These are phyloP conservation scores for Oligia latruncula DNA, from an alignment of 2,888 invertebrate species.

Conservation along the genomic window DNA sequence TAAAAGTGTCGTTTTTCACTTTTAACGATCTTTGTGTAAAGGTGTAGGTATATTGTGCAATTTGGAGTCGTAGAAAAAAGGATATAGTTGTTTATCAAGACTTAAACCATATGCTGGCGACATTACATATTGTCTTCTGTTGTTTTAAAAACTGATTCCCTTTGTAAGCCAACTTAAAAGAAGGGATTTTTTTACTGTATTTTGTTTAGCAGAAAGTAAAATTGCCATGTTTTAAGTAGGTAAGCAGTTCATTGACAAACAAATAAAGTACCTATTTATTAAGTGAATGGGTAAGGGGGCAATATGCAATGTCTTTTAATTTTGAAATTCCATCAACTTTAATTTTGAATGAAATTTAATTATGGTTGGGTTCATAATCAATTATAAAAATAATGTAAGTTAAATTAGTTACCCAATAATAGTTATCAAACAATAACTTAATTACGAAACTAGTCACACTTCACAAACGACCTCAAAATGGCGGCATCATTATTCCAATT, in stretches of 20 bases:
- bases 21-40: not conserved
- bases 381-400: not conserved
- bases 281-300: no score
- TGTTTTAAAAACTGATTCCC: not conserved
- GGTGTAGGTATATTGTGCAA: not conserved
- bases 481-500: conserved; percentile 67
- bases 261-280: not conserved
- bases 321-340: no score
- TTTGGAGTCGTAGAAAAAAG: no score
- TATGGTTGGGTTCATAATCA: not conserved
- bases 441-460: conserved; percentile 51
- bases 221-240: not conserved
- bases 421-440: conserved; percentile 1
- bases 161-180: not conserved
- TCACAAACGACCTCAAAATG: conserved; percentile 43
- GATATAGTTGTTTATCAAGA: not conserved
- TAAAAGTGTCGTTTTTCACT: conserved; percentile 31
- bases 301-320: no score
- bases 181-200: not conserved
- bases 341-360: not conserved
- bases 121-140: not conserved
- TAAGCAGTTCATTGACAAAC: not conserved
- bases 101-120: not conserved
- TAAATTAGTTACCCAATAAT: not conserved
- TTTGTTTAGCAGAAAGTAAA: not conserved